Evolutionary conservation across 2,113 vertebrate genomes (phyloP), one percentile per base, ranked within the genome.

Genomic region (Numida meleagris): DNA sequence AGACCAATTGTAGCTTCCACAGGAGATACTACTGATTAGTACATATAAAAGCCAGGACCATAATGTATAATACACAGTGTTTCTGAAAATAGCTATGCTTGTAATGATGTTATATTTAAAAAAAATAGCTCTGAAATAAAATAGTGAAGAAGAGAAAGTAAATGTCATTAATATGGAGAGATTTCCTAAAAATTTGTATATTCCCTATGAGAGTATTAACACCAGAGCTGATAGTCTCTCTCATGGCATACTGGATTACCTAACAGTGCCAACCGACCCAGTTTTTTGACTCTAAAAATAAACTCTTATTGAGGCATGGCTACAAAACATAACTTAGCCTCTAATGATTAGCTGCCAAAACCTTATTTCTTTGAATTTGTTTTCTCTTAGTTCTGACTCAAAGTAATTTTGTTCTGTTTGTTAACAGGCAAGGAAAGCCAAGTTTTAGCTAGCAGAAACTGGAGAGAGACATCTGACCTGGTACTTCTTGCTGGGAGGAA

Each of bases 91-190:
- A 43, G 38, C 4, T 48, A 48, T 10, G 16, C 16, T 25, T 36
- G 45, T 17, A 67, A n/a, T n/a, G n/a, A n/a, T n/a, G n/a, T n/a
- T n/a, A n/a, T n/a, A n/a, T n/a, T n/a, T n/a, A 53, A 4, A 34
- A 31, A 40, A 9, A 40, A 20, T 29, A 1, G 2, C 13, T 67
- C 62, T 25, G 21, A 57, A 81, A 51, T 17, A 45, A 75, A 78
- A 80, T 0, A 4, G 8, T 1, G 2, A 62, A 46, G 8, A 33
- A 3, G 17, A 36, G 3, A 57, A 33, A 57, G 57, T 34, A 11
- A 34, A 34, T 43, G 4, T 19, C 23, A 88, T 72, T 42, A 31
- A 42, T n/a, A 42, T 3, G 20, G 21, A 42, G 18, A 66, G 23
- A 61, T 14, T 71, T 3, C 24, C 17, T 58, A 23, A 74, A 61